Conservation (phyloP, 1,140 invertebrate species). For the Mamestra configurata region DNA sequence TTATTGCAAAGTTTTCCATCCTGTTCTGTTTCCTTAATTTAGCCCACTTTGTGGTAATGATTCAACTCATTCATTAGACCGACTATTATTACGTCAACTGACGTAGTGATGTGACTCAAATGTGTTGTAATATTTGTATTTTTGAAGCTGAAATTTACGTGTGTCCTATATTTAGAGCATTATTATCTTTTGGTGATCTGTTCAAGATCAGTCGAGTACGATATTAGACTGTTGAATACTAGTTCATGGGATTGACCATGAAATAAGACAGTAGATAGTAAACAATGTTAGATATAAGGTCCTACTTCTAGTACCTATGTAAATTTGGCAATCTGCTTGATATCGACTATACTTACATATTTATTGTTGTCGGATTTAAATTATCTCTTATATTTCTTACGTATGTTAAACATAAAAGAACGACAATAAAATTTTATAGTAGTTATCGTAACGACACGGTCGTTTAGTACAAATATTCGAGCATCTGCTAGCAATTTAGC, state of each 20-base stretch:
- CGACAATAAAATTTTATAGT: too few relatives aligned
- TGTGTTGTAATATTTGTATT: constrained; percentile 23
- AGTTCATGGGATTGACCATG: neutral
- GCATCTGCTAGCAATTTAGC: neutral
- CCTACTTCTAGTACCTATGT: too few relatives aligned
- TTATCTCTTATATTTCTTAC: too few relatives aligned
- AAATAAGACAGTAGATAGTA: neutral
- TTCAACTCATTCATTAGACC: constrained; percentile 63
- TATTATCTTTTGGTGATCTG: neutral
- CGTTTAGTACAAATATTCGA: constrained; percentile 15
- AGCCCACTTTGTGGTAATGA: constrained; percentile 64
- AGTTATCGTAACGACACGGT: too few relatives aligned
- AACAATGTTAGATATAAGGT: neutral
- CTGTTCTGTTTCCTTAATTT: constrained; percentile 62
- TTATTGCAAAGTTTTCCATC: constrained; percentile 39
- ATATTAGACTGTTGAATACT: neutral
- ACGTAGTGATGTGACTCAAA: constrained; percentile 44
- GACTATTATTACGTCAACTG: constrained; percentile 52
- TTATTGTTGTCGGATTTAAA: too few relatives aligned
- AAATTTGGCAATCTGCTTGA: too few relatives aligned
- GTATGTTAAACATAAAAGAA: too few relatives aligned
- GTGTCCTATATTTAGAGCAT: constrained; percentile 7
- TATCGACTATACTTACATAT: too few relatives aligned
- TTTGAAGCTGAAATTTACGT: neutral
- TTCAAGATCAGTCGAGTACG: neutral